Percentiles rank a stretch among this genome's conserved stretches.
Evolutionary conservation across 2,113 vertebrate genomes (phyloP).

Genomic region (Lepisosteus oculatus): DNA sequence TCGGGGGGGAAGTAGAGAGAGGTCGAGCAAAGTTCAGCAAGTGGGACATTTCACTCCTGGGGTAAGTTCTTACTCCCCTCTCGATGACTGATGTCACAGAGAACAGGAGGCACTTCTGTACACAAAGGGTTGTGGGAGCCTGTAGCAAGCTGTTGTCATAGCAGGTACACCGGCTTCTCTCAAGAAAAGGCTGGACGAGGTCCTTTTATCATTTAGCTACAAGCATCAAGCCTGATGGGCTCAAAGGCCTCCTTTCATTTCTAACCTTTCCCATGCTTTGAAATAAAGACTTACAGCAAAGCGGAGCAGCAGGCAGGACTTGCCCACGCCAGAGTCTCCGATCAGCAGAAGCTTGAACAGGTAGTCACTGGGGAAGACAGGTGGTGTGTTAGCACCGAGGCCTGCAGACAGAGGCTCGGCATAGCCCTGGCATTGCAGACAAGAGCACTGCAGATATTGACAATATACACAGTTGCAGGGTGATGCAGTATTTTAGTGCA

Average conservation of each 20-base stretch:
- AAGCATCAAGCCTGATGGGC: not conserved
- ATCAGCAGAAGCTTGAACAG: constrained; percentile 97
- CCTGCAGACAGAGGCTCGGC: too few species aligned
- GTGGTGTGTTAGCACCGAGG: constrained; percentile 20
- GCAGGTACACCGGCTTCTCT: too few species aligned
- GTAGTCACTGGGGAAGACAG: constrained; percentile 82
- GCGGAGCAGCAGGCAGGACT: constrained; percentile 94
- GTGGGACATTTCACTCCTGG: too few species aligned
- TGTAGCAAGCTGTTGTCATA: not conserved
- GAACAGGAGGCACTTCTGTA: too few species aligned
- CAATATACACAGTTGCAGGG: not conserved
- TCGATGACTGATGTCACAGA: too few species aligned
- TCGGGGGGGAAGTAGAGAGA: too few species aligned
- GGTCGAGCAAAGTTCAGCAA: too few species aligned
- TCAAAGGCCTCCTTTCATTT: not conserved
- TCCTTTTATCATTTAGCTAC: not conserved
- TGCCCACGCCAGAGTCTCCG: constrained; percentile 95
- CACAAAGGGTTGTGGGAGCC: too few species aligned
- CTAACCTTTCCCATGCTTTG: not conserved
- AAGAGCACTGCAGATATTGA: not conserved
- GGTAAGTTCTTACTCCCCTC: too few species aligned
- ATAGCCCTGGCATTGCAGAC: not conserved
- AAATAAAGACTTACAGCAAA: constrained; percentile 81
- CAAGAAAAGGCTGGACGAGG: not conserved
- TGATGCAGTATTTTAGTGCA: not conserved